These are phyloP conservation scores for Drosophila cyrtoloma DNA, from an alignment of 2,888 invertebrate species.

Conservation along the genomic window DNA sequence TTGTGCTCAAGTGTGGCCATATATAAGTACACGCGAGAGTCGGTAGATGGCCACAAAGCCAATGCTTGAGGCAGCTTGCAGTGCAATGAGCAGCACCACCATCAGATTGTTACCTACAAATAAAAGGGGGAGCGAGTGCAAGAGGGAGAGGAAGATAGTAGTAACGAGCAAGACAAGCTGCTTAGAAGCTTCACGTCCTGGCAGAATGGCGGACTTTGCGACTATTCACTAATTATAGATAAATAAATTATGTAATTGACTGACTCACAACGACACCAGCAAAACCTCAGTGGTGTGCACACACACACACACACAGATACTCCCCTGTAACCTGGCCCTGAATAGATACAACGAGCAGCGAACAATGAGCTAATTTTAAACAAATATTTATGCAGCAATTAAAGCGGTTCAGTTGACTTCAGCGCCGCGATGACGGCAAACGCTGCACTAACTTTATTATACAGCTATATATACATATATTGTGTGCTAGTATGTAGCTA, in stretches of 20 bases:
- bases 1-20: conserved; percentile 42
- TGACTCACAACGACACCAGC: conserved; percentile 31
- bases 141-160: not conserved
- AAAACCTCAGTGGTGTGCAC: conserved; percentile 3
- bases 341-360: conserved; percentile 29
- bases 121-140: not conserved
- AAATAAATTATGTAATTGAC: conserved; percentile 78
- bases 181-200: conserved; percentile 4
- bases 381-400: conserved; percentile 80
- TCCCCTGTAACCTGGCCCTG: conserved; percentile 4
- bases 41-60: conserved; percentile 26
- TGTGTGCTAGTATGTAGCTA: conserved; percentile 5
- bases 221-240: conserved; percentile 70
- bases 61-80: conserved; percentile 11
- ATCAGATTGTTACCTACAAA: not conserved
- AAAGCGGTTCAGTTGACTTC: conserved; percentile 75
- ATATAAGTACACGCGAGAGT: conserved; percentile 41
- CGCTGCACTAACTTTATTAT: conserved; percentile 42
- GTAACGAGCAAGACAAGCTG: not conserved
- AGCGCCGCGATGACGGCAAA: conserved; percentile 36
- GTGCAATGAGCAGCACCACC: conserved; percentile 31
- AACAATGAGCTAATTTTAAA: conserved; percentile 78
- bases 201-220: conserved; percentile 4
- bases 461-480: conserved; percentile 24
- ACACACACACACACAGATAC: conserved; percentile 1